These are phyloP conservation scores for Puma concolor DNA, from an alignment of 2,113 vertebrate genomes.

Conservation along the genomic window DNA sequence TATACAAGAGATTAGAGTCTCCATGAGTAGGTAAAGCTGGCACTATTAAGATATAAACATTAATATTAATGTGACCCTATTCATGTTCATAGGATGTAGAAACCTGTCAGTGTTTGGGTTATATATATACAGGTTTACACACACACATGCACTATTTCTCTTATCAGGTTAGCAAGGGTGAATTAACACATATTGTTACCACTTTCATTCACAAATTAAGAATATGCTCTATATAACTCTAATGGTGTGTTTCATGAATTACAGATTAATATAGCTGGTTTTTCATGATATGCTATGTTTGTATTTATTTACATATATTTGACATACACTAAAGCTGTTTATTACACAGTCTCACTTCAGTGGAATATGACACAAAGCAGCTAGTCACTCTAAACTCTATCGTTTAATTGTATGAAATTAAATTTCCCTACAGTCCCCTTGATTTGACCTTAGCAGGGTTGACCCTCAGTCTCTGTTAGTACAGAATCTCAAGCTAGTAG, in stretches of 20 bases:
- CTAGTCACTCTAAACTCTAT: not conserved
- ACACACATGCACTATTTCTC: not conserved
- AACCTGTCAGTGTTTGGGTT: not conserved
- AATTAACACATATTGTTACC: not conserved
- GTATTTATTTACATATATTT: not conserved
- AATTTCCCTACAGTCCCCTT: not conserved
- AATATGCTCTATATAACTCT: not conserved
- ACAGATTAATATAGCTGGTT: not conserved
- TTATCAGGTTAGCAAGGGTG: not conserved
- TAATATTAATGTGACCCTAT: not conserved
- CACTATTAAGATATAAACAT: not conserved
- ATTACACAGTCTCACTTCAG: not conserved
- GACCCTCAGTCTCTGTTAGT: not conserved
- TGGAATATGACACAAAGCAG: not conserved
- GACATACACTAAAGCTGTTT: not conserved
- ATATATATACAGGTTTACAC: not conserved
- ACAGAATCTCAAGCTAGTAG: not conserved
- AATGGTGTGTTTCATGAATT: not conserved
- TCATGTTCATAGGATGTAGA: not conserved
- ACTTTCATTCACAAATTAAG: not conserved
- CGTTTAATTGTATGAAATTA: not conserved
- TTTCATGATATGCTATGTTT: not conserved
- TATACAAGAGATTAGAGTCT: not conserved
- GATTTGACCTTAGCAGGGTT: not conserved
- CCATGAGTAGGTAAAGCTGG: not conserved